These are phyloP conservation scores for Salminus brasiliensis DNA, from an alignment of 2,113 vertebrate genomes.

Conservation along the genomic window DNA sequence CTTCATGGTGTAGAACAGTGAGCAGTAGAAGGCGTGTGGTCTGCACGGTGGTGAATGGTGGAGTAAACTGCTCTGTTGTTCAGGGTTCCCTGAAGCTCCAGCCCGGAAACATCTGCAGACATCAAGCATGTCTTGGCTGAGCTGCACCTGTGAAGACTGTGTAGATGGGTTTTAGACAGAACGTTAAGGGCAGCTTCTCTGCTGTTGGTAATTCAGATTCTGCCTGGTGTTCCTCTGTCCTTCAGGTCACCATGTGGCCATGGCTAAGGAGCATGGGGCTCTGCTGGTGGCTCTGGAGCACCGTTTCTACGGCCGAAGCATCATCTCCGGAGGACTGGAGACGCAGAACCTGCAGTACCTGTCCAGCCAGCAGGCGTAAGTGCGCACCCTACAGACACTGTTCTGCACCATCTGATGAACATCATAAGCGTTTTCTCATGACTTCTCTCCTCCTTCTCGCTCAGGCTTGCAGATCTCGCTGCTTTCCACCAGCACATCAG, in stretches of 20 bases:
- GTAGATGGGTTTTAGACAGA: too few relatives aligned
- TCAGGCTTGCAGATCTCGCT: slow-evolving; percentile 78
- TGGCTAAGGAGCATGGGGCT: slow-evolving; percentile 77
- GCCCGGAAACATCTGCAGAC: too few relatives aligned
- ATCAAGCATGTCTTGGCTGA: too few relatives aligned
- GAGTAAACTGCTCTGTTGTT: too few relatives aligned
- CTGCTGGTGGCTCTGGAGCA: slow-evolving; percentile 84
- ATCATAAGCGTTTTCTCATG: background rate
- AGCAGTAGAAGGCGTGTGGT: too few relatives aligned
- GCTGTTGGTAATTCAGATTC: background rate
- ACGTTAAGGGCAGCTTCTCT: too few relatives aligned
- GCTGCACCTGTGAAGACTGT: too few relatives aligned
- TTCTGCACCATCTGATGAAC: background rate
- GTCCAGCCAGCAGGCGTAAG: slow-evolving; percentile 86
- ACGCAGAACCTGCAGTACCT: slow-evolving; percentile 72
- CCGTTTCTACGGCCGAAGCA: slow-evolving; percentile 85
- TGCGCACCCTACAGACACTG: background rate
- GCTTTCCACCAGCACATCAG: slow-evolving; percentile 74
- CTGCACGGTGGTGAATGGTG: too few relatives aligned
- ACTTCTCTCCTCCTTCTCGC: background rate
- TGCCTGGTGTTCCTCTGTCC: background rate
- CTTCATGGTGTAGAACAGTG: too few relatives aligned
- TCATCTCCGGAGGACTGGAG: slow-evolving; percentile 74
- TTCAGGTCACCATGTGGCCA: slow-evolving; percentile 80
- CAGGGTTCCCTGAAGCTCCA: too few relatives aligned